phyloP scores from a whole-genome alignment of 2,888 invertebrate genomes.

The Eupithecia exiguata region DNA sequence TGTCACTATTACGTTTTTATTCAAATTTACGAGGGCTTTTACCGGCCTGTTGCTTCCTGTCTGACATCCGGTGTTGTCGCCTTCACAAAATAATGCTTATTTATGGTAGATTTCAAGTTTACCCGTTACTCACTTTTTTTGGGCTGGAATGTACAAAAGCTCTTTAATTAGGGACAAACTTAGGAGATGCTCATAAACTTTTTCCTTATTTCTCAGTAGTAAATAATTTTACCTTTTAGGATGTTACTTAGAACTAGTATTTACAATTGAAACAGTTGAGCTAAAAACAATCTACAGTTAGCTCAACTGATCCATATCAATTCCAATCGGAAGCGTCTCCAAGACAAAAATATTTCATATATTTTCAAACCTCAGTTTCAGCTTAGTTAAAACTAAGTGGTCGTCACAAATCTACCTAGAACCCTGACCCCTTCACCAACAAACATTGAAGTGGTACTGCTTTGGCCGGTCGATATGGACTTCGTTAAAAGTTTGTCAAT shows the following conservation, averaged over 20 bases:
- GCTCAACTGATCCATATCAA: neutral
- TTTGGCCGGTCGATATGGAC: slow-evolving; percentile 48
- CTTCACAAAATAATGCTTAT: slow-evolving; percentile 55
- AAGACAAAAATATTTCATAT: neutral
- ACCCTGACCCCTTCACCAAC: slow-evolving; percentile 19
- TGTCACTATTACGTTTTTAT: slow-evolving; percentile 12
- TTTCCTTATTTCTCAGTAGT: neutral
- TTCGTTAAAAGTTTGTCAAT: slow-evolving; percentile 66
- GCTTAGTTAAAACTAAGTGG: neutral
- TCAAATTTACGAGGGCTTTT: slow-evolving; percentile 17
- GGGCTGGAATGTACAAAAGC: neutral
- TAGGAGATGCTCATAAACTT: neutral
- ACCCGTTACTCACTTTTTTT: slow-evolving; percentile 7
- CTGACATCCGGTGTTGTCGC: slow-evolving; percentile 53
- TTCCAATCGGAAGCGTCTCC: neutral
- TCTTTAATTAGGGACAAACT: neutral
- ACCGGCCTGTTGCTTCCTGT: slow-evolving; percentile 51
- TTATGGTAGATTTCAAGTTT: slow-evolving; percentile 28
- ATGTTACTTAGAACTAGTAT: neutral
- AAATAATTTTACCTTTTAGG: neutral
- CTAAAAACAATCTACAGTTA: neutral
- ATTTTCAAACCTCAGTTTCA: neutral
- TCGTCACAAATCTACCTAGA: slow-evolving; percentile 8
- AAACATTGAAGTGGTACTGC: slow-evolving; percentile 27
- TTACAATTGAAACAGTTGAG: neutral